Evolutionary conservation across 1,140 invertebrate genomes (phyloP).

Genomic region (Camponotus floridanus): DNA sequence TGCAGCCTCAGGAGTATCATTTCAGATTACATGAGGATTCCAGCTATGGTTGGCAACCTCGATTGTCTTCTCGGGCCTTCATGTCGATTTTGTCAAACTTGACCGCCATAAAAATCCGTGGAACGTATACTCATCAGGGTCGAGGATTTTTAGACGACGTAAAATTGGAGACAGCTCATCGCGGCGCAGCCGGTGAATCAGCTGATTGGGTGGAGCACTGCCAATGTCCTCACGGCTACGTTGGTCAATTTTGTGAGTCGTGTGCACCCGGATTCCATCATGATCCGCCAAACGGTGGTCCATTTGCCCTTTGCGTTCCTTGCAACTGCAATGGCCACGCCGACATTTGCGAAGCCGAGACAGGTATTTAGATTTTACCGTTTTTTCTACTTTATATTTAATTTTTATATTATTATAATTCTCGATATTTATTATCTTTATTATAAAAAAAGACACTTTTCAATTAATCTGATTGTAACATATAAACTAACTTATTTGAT

Average conservation of each 20-base stretch:
- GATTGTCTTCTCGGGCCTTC: conserved; percentile 94
- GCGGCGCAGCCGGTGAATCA: conserved; percentile 91
- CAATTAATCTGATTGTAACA: no score
- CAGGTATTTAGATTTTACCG: conserved; percentile 87
- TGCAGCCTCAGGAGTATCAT: conserved; percentile 89
- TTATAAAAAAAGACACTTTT: no score
- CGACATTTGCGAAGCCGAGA: conserved; percentile 97
- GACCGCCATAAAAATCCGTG: conserved; percentile 97
- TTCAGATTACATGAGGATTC: conserved; percentile 96
- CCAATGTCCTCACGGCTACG: conserved; percentile 96
- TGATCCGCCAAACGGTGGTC: conserved; percentile 95
- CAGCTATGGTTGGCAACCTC: conserved; percentile 96
- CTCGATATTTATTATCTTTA: no score
- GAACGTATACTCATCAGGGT: conserved; percentile 93
- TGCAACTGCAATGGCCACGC: conserved; percentile 99
- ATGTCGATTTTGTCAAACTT: conserved; percentile 97
- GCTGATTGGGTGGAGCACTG: conserved; percentile 98
- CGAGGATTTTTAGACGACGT: conserved; percentile 96
- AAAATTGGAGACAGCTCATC: conserved; percentile 93
- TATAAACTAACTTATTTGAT: no score
- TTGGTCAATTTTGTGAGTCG: conserved; percentile 98
- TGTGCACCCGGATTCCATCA: conserved; percentile 97
- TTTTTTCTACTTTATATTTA: not conserved
- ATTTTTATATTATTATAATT: no score
- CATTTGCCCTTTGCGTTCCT: conserved; percentile 96